These are phyloP conservation scores for Anser brachyrhynchus DNA, from an alignment of 2,113 vertebrate genomes.

Conservation along the genomic window DNA sequence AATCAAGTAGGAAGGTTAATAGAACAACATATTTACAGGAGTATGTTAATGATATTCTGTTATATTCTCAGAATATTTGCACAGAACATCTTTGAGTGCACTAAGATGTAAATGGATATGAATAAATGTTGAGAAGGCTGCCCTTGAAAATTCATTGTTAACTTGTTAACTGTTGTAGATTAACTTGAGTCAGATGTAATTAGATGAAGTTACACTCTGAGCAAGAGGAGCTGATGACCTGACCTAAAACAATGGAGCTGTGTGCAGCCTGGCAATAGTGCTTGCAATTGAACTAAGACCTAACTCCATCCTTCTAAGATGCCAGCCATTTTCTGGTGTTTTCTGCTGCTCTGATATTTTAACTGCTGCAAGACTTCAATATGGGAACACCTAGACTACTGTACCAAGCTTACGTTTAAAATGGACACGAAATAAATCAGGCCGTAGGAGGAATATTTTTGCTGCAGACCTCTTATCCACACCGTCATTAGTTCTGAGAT, in stretches of 20 bases:
- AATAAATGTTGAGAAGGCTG: neutral
- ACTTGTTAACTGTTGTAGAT: neutral
- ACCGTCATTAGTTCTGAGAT: neutral
- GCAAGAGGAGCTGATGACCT: neutral
- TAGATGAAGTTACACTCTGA: neutral
- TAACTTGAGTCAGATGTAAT: neutral
- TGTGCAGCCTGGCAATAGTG: neutral
- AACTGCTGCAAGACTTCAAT: neutral
- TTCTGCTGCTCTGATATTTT: neutral
- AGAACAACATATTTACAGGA: neutral
- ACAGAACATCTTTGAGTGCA: neutral
- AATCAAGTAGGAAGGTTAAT: neutral
- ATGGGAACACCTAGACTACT: neutral
- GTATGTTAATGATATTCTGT: neutral
- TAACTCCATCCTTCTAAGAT: neutral
- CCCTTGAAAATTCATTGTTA: neutral
- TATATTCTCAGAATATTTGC: neutral
- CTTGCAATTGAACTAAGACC: neutral
- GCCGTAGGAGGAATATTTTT: neutral
- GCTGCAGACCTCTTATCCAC: neutral
- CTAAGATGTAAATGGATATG: neutral
- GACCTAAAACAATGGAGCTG: neutral
- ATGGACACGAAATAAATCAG: neutral
- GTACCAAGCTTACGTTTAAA: neutral
- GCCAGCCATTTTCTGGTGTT: neutral